A percentile compares a stretch with the other conserved stretches of the same genome.
Evolutionary conservation across 2,797 vertebrate species (phyloP).

Genomic region (Rhadinocentrus ornatus): DNA sequence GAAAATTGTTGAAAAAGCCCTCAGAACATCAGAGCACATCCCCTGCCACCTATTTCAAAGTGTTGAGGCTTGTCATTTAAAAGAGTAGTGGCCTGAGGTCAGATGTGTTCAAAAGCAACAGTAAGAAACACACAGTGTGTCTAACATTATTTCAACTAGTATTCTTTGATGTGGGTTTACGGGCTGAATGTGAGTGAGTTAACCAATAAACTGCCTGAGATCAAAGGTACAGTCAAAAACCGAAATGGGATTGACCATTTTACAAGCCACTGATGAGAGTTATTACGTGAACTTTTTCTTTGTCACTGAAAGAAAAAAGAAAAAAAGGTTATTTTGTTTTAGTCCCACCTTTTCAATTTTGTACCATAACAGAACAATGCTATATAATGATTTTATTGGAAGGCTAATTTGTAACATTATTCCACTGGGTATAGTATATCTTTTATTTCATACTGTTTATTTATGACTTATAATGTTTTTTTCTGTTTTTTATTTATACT

Average conservation of each 20-base stretch:
- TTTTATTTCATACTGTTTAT: background rate
- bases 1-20: constrained; percentile 29
- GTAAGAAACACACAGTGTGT: background rate
- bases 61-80: constrained; percentile 9
- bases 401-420: background rate
- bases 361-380: background rate
- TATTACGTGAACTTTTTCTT: background rate
- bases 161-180: constrained; percentile 2
- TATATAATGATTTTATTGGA: background rate
- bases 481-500: background rate
- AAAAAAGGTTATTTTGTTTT: background rate
- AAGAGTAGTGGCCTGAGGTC: constrained; percentile 1
- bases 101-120: constrained; percentile 21
- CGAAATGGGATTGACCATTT: background rate
- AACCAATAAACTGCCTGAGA: background rate
- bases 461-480: no score
- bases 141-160: background rate
- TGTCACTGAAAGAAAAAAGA: background rate
- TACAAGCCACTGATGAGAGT: constrained; percentile 2
- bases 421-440: background rate
- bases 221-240: constrained; percentile 3
- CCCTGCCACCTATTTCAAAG: background rate
- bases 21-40: constrained; percentile 18
- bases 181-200: background rate
- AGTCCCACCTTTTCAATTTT: background rate